Base-by-base conservation (phyloP, 1,140 invertebrate species). In the Tigriopus japonicus region DNA sequence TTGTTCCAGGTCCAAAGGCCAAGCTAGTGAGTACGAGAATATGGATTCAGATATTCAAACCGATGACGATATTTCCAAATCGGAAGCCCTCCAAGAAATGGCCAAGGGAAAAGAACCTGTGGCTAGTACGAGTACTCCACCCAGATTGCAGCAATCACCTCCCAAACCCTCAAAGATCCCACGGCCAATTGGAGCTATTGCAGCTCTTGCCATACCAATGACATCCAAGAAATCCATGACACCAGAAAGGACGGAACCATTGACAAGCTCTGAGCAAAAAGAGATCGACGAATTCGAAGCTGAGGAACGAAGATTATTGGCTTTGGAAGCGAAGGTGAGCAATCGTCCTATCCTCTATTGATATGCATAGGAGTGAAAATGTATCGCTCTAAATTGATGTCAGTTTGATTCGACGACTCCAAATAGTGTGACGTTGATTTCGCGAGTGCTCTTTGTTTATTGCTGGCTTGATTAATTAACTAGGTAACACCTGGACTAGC, bases 291-390 rank as follows among this genome's bases (percentile, higher is more conserved):
- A 69, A 61, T 77, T 77, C 66, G 74, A 77, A 65, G 66, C 70
- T 41, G 72, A 75, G 43, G 75, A 76, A 61, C 68, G 70, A 62
- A 64, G 69, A 62, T 72, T 76, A 64, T 71, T 72, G 52, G 72
- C 74, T 62, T 72, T 74, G 69, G 71, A 72, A 2, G 69, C 69
- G 49, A 67, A 35, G 28, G 28, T 35, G 9, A 35, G 28, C 3
- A 35, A 35, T 9, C 28, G 3, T 5, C 28, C 28, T 9, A 35
- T 9, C 28, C 9, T 9, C 28, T 5, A 35, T 35, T 3, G 28
- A 35, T 35, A 3, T 35, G n/a, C n/a, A n/a, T n/a, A n/a, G 28
- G 28, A 35, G 28, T 35, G 28, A 9, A 9, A 35, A n/a, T n/a
- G n/a, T n/a, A n/a, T n/a, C n/a, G n/a, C 28, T 35, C 28, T 35